A percentile compares a stretch with the other conserved stretches of the same genome.
Conservation (phyloP, 2,797 vertebrate species). For the Tamandua tetradactyla region DNA sequence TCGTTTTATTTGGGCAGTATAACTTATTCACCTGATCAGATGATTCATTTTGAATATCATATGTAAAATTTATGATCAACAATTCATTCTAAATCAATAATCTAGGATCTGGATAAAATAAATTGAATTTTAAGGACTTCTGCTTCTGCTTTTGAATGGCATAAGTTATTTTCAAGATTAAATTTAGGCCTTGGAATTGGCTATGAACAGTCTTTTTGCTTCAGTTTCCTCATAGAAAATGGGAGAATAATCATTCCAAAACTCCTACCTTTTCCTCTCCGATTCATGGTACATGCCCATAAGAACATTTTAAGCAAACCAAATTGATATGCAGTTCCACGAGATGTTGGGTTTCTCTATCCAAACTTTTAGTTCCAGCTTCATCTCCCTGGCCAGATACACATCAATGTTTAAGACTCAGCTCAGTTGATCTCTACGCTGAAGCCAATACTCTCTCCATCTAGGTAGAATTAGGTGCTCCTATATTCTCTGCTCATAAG, state of each 20-base stretch:
- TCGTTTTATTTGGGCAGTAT: background rate
- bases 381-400: background rate
- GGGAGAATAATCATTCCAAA: background rate
- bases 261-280: too few species aligned
- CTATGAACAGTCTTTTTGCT: background rate
- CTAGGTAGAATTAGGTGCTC: background rate
- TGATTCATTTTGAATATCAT: background rate
- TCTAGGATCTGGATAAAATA: background rate
- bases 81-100: conserved; percentile 27
- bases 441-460: background rate
- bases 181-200: background rate
- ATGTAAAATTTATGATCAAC: background rate
- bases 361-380: background rate
- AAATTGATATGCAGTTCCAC: background rate
- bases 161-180: background rate
- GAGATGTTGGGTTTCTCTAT: background rate
- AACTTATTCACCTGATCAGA: background rate
- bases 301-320: background rate
- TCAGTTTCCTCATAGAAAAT: background rate
- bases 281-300: too few species aligned
- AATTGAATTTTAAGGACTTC: background rate
- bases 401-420: background rate
- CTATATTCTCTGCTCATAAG: background rate
- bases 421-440: background rate
- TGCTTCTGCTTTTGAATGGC: background rate